Base-by-base conservation (phyloP, 1,140 invertebrate genomes). In the Luehdorfia chinensis region DNA sequence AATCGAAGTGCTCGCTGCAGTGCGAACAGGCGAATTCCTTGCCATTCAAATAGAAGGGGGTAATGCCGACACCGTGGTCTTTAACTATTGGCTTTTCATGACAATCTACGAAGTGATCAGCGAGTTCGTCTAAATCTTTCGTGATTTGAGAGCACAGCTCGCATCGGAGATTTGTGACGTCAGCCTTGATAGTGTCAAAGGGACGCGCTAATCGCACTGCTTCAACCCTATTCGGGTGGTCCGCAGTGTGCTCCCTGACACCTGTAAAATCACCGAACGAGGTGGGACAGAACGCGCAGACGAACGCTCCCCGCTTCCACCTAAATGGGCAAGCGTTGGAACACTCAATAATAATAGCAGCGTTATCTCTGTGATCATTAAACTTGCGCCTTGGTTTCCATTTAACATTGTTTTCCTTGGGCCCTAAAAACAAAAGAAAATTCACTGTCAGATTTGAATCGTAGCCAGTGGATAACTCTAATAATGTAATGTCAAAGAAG, bases 371-470 rank as follows among this genome's bases (percentile, higher is more conserved):
- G 48, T 78, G 67, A 66, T 81, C 81, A 36, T 76, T 70, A 68
- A 63, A 81, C 56, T 75, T 75, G 47, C 69, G 67, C 55, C 56
- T 66, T 43, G 70, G 63, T 67, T 66, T 75, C 76, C 78, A 85
- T 55, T 73, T 75, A 50, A 73, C 44, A 46, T 62, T 75, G 45
- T 36, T 33, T 51, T 58, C 60, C 49, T 27, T 30, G 53, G 59
- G 39, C 51, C 74, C 78, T 83, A 83, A 67, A 78, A 79, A 72
- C 66, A 81, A 72, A 81, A 70, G 57, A 72, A 75, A 71, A 67
- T 64, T 50, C 41, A 57, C 60, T 56, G 49, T 66, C 57, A 64
- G 50, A 52, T n/a, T n/a, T n/a, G n/a, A n/a, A n/a, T n/a, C n/a
- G n/a, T n/a, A n/a, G n/a, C n/a, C 51, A 8, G 33, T 41, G 23